Evolutionary conservation across 2,113 vertebrate genomes (phyloP), one percentile per base, ranked within the genome.

Genomic region (Aptenodytes patagonicus): DNA sequence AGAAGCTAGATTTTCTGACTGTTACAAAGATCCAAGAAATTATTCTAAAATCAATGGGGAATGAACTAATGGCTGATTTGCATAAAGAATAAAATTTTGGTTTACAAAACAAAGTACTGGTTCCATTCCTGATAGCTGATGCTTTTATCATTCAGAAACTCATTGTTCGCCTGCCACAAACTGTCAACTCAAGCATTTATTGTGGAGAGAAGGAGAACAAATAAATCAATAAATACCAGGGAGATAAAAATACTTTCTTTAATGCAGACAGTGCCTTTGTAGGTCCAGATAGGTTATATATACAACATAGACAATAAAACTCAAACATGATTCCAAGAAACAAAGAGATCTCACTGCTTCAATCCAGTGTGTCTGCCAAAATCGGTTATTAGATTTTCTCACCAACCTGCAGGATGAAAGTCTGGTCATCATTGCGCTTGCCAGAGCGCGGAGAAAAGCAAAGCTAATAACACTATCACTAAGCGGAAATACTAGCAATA

Each of bases 311-410:
- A 40, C 21, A 36, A 69, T 83, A 80, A 83, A 95, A 76, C 26
- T 90, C 57, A 60, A 86, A 57, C 44, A 20, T 24, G 31, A 66
- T 90, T 92, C 54, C 46, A 92, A 51, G 76, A 83, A 83, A 54
- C 40, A 87, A 52, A 83, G 65, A 60, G 32, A 52, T 75, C 68
- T 80, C 51, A 17, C 25, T 61, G 40, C 55, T 95, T 92, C 83
- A 76, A 20, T 77, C 31, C 58, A 89, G 46, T 13, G 17, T 49
- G 46, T 73, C 58, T 97, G 86, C 71, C 86, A 95, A 90, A 92
- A 61, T 32, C 36, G 25, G 11, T 80, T 66, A 72, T 73, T 86
- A 86, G 91, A 83, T 96, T 95, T 95, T 95, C 64, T 94, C 86
- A 87, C 46, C 60, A 89, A 52, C 46, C 51, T 11, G 15, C 25